Base-by-base conservation (phyloP, 2,888 invertebrate genomes). In the Subacronicta megacephala region DNA sequence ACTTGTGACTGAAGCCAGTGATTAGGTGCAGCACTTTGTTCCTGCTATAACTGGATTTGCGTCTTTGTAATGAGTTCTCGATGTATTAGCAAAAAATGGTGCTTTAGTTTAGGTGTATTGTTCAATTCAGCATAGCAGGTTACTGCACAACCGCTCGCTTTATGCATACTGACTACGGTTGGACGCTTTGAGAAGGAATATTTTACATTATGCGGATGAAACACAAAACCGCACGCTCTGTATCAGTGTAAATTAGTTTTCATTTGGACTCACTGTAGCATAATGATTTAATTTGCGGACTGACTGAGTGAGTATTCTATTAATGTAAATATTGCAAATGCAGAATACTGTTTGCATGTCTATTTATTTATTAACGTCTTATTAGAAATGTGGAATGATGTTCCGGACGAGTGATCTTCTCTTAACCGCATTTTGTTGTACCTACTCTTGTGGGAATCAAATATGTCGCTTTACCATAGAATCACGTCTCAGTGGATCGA, bases 11-110 rank as follows among this genome's bases (percentile, higher is more conserved):
- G 55, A 62, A 67, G 49, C 47, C 33, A 62, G 65, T 64, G 57
- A 67, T 77, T 75, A 72, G 52, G 45, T 60, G 38, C 42, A 53
- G 71, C 57, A 56, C 69, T 65, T 70, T 75, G 68, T 76, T 77
- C 65, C 17, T 46, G 46, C 57, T 56, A 67, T 56, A 41, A 44
- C 20, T 23, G 42, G 50, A 44, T 77, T 56, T 49, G 41, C 40
- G 59, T 44, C 54, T 54, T 54, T 51, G 36, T 61, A 69, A 72
- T 71, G 41, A 66, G 59, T 64, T 68, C 57, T 42, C 18, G 16
- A 37, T 60, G 41, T 51, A 56, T 56, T n/a, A n/a, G n/a, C n/a
- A 38, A 3, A 50, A 51, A 56, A 41, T 49, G 56, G 59, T 49
- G 35, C 36, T 36, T 45, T 31, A 23, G 36, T 49, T 37, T 23